Conservation (phyloP, 2,888 invertebrate species). For the Drosophila aldrichi region DNA sequence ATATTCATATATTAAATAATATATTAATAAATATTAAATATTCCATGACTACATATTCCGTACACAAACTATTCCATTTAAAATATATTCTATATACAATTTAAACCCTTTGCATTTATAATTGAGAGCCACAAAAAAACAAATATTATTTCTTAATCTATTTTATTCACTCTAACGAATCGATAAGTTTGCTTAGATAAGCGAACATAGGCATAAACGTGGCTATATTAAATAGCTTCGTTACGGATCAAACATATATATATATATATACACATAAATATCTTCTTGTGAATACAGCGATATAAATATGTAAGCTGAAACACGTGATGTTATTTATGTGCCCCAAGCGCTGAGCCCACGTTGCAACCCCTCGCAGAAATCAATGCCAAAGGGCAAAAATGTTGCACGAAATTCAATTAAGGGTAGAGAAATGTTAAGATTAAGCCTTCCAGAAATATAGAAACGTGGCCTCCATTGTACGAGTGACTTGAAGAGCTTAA, state of each 20-base stretch:
- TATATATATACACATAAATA: neutral
- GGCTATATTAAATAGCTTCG: constrained; percentile 30
- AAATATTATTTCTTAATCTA: constrained; percentile 1
- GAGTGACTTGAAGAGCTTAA: constrained; percentile 27
- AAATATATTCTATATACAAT: neutral
- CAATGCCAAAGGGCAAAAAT: constrained; percentile 26
- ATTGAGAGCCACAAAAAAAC: neutral
- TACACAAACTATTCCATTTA: too few species aligned
- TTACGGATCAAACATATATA: constrained; percentile 27
- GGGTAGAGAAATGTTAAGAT: constrained; percentile 47
- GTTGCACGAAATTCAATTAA: constrained; percentile 38
- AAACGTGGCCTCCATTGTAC: constrained; percentile 32
- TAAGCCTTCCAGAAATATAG: constrained; percentile 25
- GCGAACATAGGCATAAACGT: neutral
- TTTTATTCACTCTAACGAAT: constrained; percentile 25
- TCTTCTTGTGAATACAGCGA: constrained; percentile 20
- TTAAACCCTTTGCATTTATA: neutral
- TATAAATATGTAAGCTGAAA: constrained; percentile 66
- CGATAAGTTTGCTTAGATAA: constrained; percentile 13
- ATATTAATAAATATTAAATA: too few species aligned
- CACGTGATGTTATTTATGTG: constrained; percentile 71
- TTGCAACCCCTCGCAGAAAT: constrained; percentile 42
- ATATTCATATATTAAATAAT: too few species aligned
- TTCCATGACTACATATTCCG: too few species aligned
- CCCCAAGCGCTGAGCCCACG: constrained; percentile 20